phyloP scores from a whole-genome alignment of 2,888 invertebrate genomes.

The Oeneis ivallda region DNA sequence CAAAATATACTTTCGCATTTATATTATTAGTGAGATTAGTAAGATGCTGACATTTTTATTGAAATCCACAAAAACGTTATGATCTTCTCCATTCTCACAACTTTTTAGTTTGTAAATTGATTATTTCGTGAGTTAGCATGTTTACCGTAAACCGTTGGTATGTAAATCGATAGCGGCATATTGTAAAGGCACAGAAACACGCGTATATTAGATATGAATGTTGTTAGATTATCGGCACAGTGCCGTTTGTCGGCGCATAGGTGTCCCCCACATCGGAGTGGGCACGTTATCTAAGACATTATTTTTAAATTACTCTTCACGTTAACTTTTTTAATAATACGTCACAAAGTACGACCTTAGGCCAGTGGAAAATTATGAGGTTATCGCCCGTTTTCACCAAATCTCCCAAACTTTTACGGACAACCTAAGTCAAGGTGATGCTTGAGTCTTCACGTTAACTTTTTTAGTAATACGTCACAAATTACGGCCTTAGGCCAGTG shows the following conservation, averaged over 20 bases:
- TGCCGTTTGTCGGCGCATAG: slow-evolving; percentile 54
- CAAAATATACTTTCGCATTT: too few species aligned
- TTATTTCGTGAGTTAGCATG: not conserved
- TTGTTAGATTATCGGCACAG: slow-evolving; percentile 68
- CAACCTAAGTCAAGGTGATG: too few species aligned
- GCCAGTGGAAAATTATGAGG: too few species aligned
- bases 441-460: not conserved
- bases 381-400: too few species aligned
- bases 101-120: not conserved
- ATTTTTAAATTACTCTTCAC: not conserved
- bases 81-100: too few species aligned
- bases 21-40: too few species aligned
- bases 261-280: slow-evolving; percentile 15
- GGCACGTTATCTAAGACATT: slow-evolving; percentile 6
- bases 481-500: too few species aligned
- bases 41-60: too few species aligned
- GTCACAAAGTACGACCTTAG: too few species aligned
- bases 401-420: too few species aligned
- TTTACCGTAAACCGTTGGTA: slow-evolving; percentile 54
- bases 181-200: slow-evolving; percentile 73
- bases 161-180: slow-evolving; percentile 75
- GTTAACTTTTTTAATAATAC: not conserved
- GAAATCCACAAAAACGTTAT: too few species aligned
- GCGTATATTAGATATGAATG: slow-evolving; percentile 76
- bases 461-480: not conserved